Percentiles rank a stretch among this genome's conserved stretches.
Conservation (phyloP, 2,888 invertebrate genomes). For the Drosophila neotestacea region DNA sequence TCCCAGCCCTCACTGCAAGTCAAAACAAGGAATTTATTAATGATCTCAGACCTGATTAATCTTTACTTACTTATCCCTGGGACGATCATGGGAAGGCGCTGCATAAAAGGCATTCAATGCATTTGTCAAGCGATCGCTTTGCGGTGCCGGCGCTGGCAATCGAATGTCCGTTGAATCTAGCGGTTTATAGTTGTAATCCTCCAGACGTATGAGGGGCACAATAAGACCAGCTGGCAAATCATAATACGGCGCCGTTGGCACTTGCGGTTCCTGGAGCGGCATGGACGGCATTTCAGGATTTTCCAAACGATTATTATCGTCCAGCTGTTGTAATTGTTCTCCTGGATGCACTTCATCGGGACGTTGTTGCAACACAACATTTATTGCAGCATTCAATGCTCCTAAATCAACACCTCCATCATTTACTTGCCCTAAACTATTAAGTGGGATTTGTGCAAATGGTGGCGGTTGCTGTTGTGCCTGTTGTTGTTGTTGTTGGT, state of each 20-base stretch:
- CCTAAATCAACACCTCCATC: constrained; percentile 62
- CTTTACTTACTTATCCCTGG: constrained; percentile 91
- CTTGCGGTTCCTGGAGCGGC: constrained; percentile 88
- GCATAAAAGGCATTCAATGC: constrained; percentile 99
- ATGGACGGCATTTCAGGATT: constrained; percentile 61
- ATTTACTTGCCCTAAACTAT: constrained; percentile 11
- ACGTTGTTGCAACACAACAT: constrained; percentile 63
- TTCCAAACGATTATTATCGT: constrained; percentile 14
- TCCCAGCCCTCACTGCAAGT: constrained; percentile 97
- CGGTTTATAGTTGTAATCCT: constrained; percentile 95
- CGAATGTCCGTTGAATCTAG: constrained; percentile 96
- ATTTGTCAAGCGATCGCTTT: constrained; percentile 95
- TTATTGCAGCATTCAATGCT: constrained; percentile 74
- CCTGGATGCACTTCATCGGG: constrained; percentile 18
- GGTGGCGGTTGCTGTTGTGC: constrained; percentile 39
- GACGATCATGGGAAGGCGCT: constrained; percentile 96
- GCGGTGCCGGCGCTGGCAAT: constrained; percentile 97
- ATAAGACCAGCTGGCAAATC: constrained; percentile 99
- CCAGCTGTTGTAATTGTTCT: constrained; percentile 24
- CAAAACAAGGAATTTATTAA: not conserved
- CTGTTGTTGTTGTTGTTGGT: constrained; percentile 37
- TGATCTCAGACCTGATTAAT: too few species aligned
- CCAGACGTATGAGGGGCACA: constrained; percentile 97
- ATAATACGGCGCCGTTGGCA: constrained; percentile 97
- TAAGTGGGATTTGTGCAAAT: constrained; percentile 47